phyloP scores from a whole-genome alignment of 30 jellyfish, hydroid and myxozoan genomes.

The Pseudorhiza aurosa region DNA sequence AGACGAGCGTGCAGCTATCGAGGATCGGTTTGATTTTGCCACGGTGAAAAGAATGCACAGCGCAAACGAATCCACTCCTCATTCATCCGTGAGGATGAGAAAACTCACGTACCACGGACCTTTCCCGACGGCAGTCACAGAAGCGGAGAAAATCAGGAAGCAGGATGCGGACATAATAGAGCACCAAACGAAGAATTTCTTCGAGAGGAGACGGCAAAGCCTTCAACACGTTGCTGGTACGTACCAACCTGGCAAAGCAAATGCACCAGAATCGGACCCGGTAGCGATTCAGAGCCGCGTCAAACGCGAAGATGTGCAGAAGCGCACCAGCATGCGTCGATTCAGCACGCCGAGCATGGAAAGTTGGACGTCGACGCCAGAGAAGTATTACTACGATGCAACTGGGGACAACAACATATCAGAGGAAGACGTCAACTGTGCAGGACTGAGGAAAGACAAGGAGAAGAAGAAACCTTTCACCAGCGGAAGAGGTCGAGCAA shows the following conservation, averaged over 20 bases:
- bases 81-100: slow-evolving; percentile 3
- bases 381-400: slow-evolving; percentile 72
- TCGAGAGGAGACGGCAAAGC: slow-evolving; percentile 43
- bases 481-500: slow-evolving; percentile 54
- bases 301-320: slow-evolving; percentile 31
- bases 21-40: slow-evolving; percentile 29
- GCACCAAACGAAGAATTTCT: slow-evolving; percentile 51
- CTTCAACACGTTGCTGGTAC: slow-evolving; percentile 22
- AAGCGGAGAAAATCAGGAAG: slow-evolving; percentile 37
- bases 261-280: slow-evolving; percentile 9
- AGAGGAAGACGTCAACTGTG: slow-evolving; percentile 56
- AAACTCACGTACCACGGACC: slow-evolving; percentile 57
- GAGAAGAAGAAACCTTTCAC: slow-evolving; percentile 41
- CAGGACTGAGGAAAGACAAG: slow-evolving; percentile 36
- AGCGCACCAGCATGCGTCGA: slow-evolving; percentile 61
- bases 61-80: not conserved
- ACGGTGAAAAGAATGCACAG: slow-evolving; percentile 20
- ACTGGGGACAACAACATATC: slow-evolving; percentile 57
- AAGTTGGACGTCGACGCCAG: slow-evolving; percentile 80
- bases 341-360: slow-evolving; percentile 76
- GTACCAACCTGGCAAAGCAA: not conserved
- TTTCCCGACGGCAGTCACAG: slow-evolving; percentile 31
- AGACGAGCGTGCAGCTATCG: slow-evolving; percentile 37
- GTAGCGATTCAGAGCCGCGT: slow-evolving; percentile 19
- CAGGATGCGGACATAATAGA: slow-evolving; percentile 55